Base-by-base conservation (phyloP, 1,140 invertebrate genomes). In the Agrilus planipennis region DNA sequence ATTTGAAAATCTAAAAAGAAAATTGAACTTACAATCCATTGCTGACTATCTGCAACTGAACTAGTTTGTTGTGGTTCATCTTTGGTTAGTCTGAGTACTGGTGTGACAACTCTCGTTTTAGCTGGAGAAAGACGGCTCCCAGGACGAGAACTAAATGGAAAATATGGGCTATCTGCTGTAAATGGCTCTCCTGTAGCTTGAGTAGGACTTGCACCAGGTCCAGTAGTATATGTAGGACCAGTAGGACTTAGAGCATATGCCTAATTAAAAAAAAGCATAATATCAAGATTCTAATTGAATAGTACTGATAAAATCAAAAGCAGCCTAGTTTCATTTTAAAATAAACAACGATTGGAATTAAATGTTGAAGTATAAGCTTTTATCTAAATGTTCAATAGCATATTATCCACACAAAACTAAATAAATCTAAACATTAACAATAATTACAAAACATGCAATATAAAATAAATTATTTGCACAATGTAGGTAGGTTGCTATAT, bases 211-310 rank as follows among this genome's bases (percentile, higher is more conserved):
- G 57, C 53, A 25, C 60, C 58, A 11, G 57, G 52, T 31, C 60
- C 58, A n/a, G n/a, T n/a, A 22, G 51, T 41, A 46, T 61, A 61
- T 22, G 56, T 58, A 36, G 58, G 58, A 49, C 57, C 57, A 10
- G 60, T 54, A 22, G 60, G 60, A 49, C 58, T 62, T 47, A 62
- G 48, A 23, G 57, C 60, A 48, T 62, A 62, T 9, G 60, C 58
- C 60, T 62, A 41, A n/a, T 46, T n/a, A n/a, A n/a, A n/a, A n/a
- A n/a, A n/a, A n/a, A n/a, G n/a, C n/a, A n/a, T n/a, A n/a, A n/a
- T n/a, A n/a, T n/a, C n/a, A n/a, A n/a, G n/a, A n/a, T n/a, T n/a
- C n/a, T n/a, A n/a, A n/a, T n/a, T n/a, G n/a, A n/a, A n/a, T n/a
- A n/a, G n/a, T n/a, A n/a, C n/a, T n/a, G n/a, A n/a, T n/a, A n/a